These are phyloP conservation scores for Cheilosia grossa DNA, from an alignment of 2,888 invertebrate genomes.

Conservation along the genomic window DNA sequence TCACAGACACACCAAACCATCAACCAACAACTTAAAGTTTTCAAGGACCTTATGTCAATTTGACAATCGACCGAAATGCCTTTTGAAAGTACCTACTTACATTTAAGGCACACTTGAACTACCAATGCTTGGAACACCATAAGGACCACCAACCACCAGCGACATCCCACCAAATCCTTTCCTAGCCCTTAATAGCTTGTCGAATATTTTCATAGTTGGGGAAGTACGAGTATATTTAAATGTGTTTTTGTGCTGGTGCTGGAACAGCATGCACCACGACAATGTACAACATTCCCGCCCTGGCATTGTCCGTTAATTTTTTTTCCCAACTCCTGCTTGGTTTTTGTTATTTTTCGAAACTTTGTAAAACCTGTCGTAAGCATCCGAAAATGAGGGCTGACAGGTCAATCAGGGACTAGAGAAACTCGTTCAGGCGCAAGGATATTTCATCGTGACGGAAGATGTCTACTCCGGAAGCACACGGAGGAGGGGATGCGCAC, in stretches of 20 bases:
- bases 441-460: constrained; percentile 37
- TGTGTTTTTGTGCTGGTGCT: background rate
- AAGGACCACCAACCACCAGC: constrained; percentile 4
- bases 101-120: constrained; percentile 32
- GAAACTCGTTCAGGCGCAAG: constrained; percentile 44
- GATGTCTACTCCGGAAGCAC: constrained; percentile 50
- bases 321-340: background rate
- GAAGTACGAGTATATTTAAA: background rate
- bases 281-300: background rate
- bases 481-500: background rate
- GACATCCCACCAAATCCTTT: constrained; percentile 10
- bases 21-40: constrained; percentile 38
- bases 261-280: constrained; percentile 9
- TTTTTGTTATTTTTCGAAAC: constrained; percentile 15
- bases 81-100: constrained; percentile 21
- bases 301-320: constrained; percentile 4
- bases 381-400: constrained; percentile 59
- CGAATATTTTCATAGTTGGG: constrained; percentile 24
- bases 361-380: constrained; percentile 53
- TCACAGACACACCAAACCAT: background rate
- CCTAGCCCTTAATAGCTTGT: constrained; percentile 17
- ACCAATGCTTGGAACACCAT: constrained; percentile 19
- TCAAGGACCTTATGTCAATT: constrained; percentile 61
- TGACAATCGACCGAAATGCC: constrained; percentile 44
- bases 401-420: constrained; percentile 56